phyloP scores from a whole-genome alignment of 2,888 invertebrate genomes.

The Junonia oenone region DNA sequence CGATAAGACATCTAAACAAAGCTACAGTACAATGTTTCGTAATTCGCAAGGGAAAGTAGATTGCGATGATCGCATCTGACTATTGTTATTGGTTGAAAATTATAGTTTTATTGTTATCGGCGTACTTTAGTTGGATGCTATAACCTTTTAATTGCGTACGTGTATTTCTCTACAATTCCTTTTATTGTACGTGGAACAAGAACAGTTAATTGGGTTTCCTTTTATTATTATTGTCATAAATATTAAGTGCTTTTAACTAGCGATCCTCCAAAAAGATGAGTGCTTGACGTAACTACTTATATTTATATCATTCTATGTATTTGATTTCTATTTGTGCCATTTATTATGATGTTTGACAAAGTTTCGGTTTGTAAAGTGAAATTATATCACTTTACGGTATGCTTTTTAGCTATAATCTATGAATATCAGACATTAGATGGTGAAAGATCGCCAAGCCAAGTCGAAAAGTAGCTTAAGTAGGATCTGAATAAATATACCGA shows the following conservation, averaged over 20 bases:
- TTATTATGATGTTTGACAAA: no score
- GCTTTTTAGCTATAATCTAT: no score
- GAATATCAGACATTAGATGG: no score
- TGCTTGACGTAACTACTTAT: no score
- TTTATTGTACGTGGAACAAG: not conserved
- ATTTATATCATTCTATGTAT: no score
- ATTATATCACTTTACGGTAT: no score
- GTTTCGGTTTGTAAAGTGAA: no score
- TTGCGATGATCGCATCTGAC: slow-evolving; percentile 26
- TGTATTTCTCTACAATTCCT: not conserved
- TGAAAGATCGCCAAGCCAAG: no score
- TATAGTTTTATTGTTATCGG: slow-evolving; percentile 27
- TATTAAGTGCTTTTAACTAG: not conserved
- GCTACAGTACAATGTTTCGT: slow-evolving; percentile 2
- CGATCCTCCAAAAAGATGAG: no score
- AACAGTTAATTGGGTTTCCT: not conserved
- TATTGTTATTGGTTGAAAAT: slow-evolving; percentile 27
- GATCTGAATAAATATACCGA: no score
- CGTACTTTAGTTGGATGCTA: not conserved
- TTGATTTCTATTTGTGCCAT: no score
- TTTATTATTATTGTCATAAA: not conserved
- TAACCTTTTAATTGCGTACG: not conserved
- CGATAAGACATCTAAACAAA: slow-evolving; percentile 8
- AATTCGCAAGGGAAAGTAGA: slow-evolving; percentile 9
- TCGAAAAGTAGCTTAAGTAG: no score